Percentiles rank a stretch among this genome's conserved stretches.
phyloP scores from a whole-genome alignment of 1,140 invertebrate genomes.

The Eurosta solidaginis region DNA sequence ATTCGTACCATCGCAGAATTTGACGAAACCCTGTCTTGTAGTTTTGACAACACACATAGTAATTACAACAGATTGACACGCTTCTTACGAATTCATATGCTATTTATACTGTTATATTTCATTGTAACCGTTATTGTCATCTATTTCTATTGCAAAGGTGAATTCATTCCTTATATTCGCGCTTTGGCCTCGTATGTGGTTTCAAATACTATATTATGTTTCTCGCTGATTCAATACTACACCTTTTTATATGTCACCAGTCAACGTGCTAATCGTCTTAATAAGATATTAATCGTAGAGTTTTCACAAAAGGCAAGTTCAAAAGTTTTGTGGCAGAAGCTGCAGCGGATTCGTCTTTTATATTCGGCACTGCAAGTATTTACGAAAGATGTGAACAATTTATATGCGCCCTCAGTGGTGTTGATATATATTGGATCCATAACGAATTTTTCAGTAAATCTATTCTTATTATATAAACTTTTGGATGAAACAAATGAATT shows the following conservation, averaged over 20 bases:
- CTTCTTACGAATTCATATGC: constrained; percentile 28
- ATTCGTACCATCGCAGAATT: constrained; percentile 9
- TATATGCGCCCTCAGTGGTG: constrained; percentile 41
- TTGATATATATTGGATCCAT: constrained; percentile 48
- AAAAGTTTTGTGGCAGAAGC: constrained; percentile 25
- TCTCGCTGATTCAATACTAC: constrained; percentile 34
- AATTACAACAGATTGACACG: not conserved
- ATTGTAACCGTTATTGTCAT: not conserved
- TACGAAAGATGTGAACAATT: constrained; percentile 40
- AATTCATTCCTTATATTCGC: not conserved
- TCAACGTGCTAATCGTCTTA: not conserved
- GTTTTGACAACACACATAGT: not conserved
- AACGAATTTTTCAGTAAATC: constrained; percentile 45
- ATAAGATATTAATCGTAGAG: constrained; percentile 31
- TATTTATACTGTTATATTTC: not conserved
- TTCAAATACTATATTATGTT: constrained; percentile 31
- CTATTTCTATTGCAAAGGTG: constrained; percentile 7
- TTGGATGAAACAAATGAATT: constrained; percentile 29
- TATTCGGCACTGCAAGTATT: constrained; percentile 40
- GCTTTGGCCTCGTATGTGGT: constrained; percentile 32
- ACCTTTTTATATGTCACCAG: not conserved
- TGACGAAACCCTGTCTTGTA: not conserved
- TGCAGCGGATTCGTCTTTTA: constrained; percentile 36
- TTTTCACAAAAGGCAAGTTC: not conserved
- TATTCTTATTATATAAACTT: constrained; percentile 48